A percentile compares a stretch with the other conserved stretches of the same genome.
phyloP scores from a whole-genome alignment of 2,113 vertebrate genomes.

The Notechis scutatus region DNA sequence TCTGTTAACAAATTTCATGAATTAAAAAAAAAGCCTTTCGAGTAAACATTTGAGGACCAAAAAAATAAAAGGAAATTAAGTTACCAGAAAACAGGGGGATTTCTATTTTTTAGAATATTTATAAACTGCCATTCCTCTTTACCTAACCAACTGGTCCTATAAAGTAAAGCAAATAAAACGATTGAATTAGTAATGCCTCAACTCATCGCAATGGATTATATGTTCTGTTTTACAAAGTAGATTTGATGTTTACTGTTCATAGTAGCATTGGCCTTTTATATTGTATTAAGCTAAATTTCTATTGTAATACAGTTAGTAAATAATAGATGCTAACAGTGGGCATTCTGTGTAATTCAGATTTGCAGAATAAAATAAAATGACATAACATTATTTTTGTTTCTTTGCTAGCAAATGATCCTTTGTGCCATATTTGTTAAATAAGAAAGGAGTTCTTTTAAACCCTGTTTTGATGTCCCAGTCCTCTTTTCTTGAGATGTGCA shows the following conservation, averaged over 20 bases:
- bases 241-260: background rate
- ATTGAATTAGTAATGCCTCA: background rate
- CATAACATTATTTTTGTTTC: background rate
- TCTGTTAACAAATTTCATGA: background rate
- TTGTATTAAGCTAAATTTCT: background rate
- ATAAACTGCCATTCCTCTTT: background rate
- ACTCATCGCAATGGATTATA: background rate
- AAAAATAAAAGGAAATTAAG: conserved; percentile 14
- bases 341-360: background rate
- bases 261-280: background rate
- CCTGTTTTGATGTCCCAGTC: background rate
- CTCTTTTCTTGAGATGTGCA: background rate
- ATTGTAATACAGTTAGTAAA: background rate
- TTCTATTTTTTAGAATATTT: background rate
- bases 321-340: background rate
- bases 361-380: background rate
- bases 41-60: background rate
- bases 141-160: background rate
- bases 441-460: background rate
- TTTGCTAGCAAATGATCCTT: background rate
- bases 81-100: background rate
- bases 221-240: background rate
- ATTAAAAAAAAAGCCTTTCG: background rate
- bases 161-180: background rate
- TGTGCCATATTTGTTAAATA: background rate